Percentiles rank a stretch among this genome's conserved stretches.
Conservation (phyloP, 2,888 invertebrate species). For the Drosophila eohydei region DNA sequence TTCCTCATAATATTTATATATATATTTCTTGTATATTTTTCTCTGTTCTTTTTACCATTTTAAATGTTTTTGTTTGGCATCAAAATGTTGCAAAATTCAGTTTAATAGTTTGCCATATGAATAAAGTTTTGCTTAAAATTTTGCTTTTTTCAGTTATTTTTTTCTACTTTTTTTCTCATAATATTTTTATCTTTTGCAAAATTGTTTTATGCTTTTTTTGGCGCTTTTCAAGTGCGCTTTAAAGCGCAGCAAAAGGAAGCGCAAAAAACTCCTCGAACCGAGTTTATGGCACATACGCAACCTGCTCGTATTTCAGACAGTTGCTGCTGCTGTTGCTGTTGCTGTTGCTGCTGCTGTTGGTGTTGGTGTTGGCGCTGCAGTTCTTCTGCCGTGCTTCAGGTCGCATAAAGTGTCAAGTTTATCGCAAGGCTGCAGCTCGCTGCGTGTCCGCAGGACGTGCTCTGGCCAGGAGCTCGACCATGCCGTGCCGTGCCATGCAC, state of each 20-base stretch:
- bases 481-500: slow-evolving; percentile 19
- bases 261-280: not conserved
- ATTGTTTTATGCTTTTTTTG: not conserved
- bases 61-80: not conserved
- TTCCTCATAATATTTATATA: not conserved
- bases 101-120: slow-evolving; percentile 13
- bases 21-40: not conserved
- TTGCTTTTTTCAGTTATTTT: not conserved
- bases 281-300: slow-evolving; percentile 23
- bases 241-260: not conserved
- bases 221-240: slow-evolving; percentile 4
- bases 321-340: not conserved
- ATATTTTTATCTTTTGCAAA: slow-evolving; percentile 2
- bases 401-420: slow-evolving; percentile 74
- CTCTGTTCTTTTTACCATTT: not conserved
- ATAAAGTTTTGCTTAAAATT: slow-evolving; percentile 4
- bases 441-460: slow-evolving; percentile 14
- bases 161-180: not conserved
- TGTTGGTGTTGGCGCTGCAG: not conserved
- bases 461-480: slow-evolving; percentile 2
- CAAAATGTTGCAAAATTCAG: slow-evolving; percentile 1
- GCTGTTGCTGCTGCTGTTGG: not conserved
- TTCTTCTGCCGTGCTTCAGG: slow-evolving; percentile 9
- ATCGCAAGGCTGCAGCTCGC: slow-evolving; percentile 61
- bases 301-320: slow-evolving; percentile 6